Evolutionary conservation across 2,113 vertebrate species (phyloP).

Genomic region (Ceuthmochares aereus): DNA sequence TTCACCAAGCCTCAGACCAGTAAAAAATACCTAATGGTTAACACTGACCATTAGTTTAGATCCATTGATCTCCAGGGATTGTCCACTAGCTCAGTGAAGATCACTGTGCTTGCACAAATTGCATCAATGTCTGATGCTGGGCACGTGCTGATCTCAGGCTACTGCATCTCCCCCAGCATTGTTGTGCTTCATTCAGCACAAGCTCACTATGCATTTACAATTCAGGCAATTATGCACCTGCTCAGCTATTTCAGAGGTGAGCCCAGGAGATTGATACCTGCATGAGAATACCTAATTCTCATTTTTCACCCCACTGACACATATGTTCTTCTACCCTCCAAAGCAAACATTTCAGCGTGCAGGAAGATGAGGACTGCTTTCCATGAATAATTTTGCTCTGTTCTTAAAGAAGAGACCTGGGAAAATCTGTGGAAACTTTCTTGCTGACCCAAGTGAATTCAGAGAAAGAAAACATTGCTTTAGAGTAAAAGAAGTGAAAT

Average conservation of each 20-base stretch:
- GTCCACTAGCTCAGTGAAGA: neutral
- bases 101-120: neutral
- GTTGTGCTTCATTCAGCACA: fast-evolving
- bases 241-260: neutral
- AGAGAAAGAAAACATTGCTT: constrained; percentile 10
- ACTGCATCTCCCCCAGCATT: neutral
- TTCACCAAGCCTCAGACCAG: neutral
- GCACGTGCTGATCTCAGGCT: fast-evolving
- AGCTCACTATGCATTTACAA: fast-evolving
- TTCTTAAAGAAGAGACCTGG: neutral
- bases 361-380: neutral
- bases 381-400: neutral
- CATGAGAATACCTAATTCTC: neutral
- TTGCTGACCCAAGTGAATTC: neutral
- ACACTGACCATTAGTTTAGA: neutral
- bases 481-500: neutral
- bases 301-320: neutral
- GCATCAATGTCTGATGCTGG: neutral
- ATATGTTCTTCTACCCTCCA: neutral
- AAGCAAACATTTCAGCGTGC: neutral
- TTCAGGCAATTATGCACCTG: neutral
- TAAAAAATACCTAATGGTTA: neutral
- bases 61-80: neutral
- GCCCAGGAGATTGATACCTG: neutral
- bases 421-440: constrained; percentile 47